Conservation (phyloP, 1,140 invertebrate genomes). For the Zelostemma sp. region DNA sequence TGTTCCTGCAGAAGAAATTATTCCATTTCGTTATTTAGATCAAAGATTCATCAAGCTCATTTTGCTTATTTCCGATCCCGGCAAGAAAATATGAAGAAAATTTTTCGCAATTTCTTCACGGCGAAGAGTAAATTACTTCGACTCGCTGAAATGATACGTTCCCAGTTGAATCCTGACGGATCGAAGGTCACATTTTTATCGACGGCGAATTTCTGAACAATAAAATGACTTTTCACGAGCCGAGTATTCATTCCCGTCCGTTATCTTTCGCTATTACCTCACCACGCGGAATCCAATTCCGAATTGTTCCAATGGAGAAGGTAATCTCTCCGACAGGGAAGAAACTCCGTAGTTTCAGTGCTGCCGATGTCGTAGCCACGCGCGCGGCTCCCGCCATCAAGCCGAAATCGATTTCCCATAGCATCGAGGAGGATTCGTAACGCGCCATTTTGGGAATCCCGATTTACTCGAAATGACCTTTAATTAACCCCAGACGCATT, state of each 20-base stretch:
- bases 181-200: not conserved
- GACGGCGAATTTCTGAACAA: not conserved
- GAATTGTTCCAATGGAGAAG: slow-evolving; percentile 3
- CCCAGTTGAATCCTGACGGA: not conserved
- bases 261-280: slow-evolving; percentile 7
- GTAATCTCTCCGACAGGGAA: slow-evolving; percentile 1
- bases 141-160: too few relatives aligned
- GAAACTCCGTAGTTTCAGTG: not conserved
- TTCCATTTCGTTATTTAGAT: too few relatives aligned
- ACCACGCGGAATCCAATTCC: slow-evolving; percentile 2
- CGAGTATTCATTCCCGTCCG: not conserved
- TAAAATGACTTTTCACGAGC: slow-evolving; percentile 3
- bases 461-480: not conserved
- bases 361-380: not conserved
- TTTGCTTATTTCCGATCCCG: too few relatives aligned
- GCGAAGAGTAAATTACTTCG: too few relatives aligned
- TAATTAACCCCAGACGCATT: not conserved
- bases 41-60: too few relatives aligned
- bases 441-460: not conserved
- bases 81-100: too few relatives aligned
- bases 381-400: not conserved
- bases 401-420: not conserved
- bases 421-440: not conserved
- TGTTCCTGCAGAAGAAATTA: too few relatives aligned
- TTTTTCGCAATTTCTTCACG: too few relatives aligned